phyloP scores from a whole-genome alignment of 2,797 vertebrate species.

The Antrozous pallidus region DNA sequence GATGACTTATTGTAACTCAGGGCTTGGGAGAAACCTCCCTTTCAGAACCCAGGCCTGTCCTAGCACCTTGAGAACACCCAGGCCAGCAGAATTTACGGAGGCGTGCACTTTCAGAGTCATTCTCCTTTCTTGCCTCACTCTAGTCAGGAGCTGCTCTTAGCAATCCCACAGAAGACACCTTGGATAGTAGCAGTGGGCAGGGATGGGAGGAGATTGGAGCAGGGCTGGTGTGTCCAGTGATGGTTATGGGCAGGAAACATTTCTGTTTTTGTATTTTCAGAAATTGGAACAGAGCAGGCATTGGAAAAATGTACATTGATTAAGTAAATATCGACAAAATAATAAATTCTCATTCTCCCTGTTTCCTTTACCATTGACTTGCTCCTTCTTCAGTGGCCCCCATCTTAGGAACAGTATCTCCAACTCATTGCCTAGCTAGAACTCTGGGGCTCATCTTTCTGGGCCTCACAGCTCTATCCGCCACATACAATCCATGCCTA shows the following conservation, averaged over 20 bases:
- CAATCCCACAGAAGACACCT: neutral
- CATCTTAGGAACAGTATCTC: neutral
- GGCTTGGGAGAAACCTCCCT: neutral
- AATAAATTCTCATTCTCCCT: neutral
- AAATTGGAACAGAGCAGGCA: neutral
- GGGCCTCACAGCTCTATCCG: neutral
- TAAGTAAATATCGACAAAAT: neutral
- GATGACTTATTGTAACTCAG: neutral
- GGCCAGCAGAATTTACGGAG: neutral
- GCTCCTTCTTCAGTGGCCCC: neutral
- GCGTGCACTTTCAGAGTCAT: neutral
- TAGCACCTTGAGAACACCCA: neutral
- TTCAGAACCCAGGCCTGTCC: neutral
- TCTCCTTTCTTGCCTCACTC: neutral
- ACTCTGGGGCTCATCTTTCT: neutral
- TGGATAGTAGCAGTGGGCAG: neutral
- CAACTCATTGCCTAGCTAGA: neutral
- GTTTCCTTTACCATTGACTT: neutral
- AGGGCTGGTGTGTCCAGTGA: neutral
- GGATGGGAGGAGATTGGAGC: neutral
- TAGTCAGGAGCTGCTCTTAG: neutral
- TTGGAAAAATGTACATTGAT: neutral
- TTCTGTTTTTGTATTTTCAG: neutral
- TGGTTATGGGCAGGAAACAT: neutral
- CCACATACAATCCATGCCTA: neutral